Conservation (phyloP, 2,113 vertebrate genomes). For the Castor canadensis region DNA sequence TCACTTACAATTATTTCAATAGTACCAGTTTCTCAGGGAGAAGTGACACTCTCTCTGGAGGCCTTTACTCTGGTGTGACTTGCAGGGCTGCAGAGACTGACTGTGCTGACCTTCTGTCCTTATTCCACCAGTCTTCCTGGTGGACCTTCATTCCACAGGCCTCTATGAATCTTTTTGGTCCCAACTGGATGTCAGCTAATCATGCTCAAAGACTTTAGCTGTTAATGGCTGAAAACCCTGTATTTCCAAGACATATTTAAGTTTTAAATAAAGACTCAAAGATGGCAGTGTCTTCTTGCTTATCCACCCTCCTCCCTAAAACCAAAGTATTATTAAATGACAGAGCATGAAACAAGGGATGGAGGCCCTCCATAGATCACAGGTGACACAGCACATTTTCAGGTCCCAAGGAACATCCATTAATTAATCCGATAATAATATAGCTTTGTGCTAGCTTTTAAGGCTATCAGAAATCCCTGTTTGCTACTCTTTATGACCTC, state of each 20-base stretch:
- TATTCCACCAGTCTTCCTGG: neutral
- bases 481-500: slow-evolving; percentile 40
- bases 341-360: neutral
- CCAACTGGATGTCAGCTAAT: slow-evolving; percentile 23
- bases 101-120: neutral
- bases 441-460: neutral
- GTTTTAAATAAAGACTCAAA: slow-evolving; percentile 57
- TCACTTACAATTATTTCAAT: slow-evolving; percentile 6
- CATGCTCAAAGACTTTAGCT: slow-evolving; percentile 28
- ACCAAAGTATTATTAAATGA: neutral
- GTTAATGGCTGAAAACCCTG: slow-evolving; percentile 24
- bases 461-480: slow-evolving; percentile 49
- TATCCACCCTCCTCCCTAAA: neutral
- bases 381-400: neutral
- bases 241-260: slow-evolving; percentile 52
- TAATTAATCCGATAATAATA: slow-evolving; percentile 39
- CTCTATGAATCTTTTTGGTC: neutral
- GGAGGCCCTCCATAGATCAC: slow-evolving; percentile 47
- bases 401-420: neutral
- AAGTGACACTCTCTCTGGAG: too few relatives aligned
- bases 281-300: slow-evolving; percentile 25
- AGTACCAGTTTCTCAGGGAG: neutral
- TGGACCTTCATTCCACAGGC: neutral
- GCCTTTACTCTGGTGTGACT: neutral
- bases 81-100: neutral